These are phyloP conservation scores for Psix sp. DNA, from an alignment of 1,140 invertebrate genomes.

Conservation along the genomic window DNA sequence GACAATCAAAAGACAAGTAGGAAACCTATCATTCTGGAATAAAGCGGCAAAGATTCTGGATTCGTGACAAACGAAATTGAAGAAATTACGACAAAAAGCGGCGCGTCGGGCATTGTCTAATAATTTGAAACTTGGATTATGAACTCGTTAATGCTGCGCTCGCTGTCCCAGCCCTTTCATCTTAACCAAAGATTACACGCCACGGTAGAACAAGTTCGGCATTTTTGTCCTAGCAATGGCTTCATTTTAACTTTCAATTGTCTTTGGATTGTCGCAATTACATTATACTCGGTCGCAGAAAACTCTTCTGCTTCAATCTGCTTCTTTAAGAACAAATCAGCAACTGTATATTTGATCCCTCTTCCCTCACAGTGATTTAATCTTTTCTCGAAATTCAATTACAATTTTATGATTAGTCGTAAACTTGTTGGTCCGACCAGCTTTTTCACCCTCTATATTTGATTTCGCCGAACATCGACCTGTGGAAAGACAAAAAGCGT, in stretches of 20 bases:
- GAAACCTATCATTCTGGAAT: conserved; percentile 57
- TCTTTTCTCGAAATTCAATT: no score
- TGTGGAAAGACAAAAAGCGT: neutral
- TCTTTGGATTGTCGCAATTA: conserved; percentile 5
- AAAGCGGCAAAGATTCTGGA: conserved; percentile 47
- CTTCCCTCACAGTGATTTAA: no score
- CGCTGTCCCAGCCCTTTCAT: conserved; percentile 38
- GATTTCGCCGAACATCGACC: neutral
- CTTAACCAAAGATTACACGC: conserved; percentile 42
- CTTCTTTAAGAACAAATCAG: neutral
- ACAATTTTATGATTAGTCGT: no score
- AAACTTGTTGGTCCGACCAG: no score
- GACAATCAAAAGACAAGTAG: conserved; percentile 50
- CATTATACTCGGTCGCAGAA: no score
- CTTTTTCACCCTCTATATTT: neutral
- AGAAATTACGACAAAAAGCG: conserved; percentile 60
- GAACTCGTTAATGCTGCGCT: conserved; percentile 40
- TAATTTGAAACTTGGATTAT: conserved; percentile 63
- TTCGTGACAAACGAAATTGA: conserved; percentile 66
- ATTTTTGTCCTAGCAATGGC: conserved; percentile 52
- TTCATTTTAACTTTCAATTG: conserved; percentile 40
- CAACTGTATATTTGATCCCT: neutral
- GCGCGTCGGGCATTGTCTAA: conserved; percentile 57
- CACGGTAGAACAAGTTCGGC: conserved; percentile 38
- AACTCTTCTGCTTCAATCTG: neutral